phyloP scores from a whole-genome alignment of 1,140 invertebrate species.

The Neodiprion pinetum region DNA sequence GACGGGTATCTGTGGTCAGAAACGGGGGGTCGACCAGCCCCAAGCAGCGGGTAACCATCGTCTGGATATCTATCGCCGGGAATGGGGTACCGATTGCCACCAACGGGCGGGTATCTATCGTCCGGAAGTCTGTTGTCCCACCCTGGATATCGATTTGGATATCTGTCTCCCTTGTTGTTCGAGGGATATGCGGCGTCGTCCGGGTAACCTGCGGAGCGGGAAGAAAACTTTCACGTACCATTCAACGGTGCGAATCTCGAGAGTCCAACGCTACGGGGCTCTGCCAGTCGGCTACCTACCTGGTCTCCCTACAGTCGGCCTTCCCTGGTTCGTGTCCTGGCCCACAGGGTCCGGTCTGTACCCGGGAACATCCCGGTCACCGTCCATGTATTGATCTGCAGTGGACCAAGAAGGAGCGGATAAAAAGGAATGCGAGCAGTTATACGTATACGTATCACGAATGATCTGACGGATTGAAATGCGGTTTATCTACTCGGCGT shows the following conservation, averaged over 20 bases:
- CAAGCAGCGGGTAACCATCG: conserved; percentile 41
- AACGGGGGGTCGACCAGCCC: conserved; percentile 36
- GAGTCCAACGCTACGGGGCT: too few relatives aligned
- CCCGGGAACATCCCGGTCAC: conserved; percentile 45
- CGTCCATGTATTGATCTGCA: conserved; percentile 57
- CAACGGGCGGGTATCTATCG: conserved; percentile 41
- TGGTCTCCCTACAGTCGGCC: conserved; percentile 59
- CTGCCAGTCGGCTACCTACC: conserved; percentile 35
- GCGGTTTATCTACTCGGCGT: too few relatives aligned
- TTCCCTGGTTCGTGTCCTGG: conserved; percentile 63
- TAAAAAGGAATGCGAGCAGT: background rate
- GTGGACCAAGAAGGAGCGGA: background rate
- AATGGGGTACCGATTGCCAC: conserved; percentile 42
- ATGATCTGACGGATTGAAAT: too few relatives aligned
- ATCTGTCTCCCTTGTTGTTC: conserved; percentile 54
- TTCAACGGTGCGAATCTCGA: too few relatives aligned
- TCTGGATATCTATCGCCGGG: conserved; percentile 48
- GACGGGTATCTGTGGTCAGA: conserved; percentile 48
- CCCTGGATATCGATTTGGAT: conserved; percentile 58
- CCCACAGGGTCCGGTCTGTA: conserved; percentile 64
- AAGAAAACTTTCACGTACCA: too few relatives aligned
- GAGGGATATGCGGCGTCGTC: conserved; percentile 51
- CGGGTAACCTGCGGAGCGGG: conserved; percentile 42
- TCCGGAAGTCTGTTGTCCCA: conserved; percentile 54
- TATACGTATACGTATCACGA: background rate